Base-by-base conservation (phyloP, 2,888 invertebrate genomes). In the Liodrosophila aerea region DNA sequence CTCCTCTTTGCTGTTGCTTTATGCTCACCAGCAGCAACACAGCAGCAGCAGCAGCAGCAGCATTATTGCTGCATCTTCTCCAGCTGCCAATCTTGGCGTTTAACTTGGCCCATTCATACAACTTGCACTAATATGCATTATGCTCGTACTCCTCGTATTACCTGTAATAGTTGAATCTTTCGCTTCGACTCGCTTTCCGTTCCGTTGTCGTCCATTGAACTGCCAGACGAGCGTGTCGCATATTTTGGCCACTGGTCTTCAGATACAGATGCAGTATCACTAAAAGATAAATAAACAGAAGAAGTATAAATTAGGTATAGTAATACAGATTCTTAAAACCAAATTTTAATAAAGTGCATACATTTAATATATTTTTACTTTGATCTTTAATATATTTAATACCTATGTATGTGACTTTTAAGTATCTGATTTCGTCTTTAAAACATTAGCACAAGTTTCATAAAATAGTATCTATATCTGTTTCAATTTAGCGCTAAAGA, bases 1-100 rank as follows among this genome's bases (percentile, higher is more conserved):
- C 78, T 78, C 78, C 78, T 68, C 83, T 78, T 78, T 80, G 78
- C 80, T 78, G 78, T 78, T 73, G 77, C 46, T 65, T 45, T 64
- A 59, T 64, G 61, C 58, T 53, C 46, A n/a, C 27, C 43, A 29
- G 51, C 60, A 49, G 13, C 33, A 41, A 16, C 39, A 50, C 16
- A 37, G 39, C 53, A 46, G n/a, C 53, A 45, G 2, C 50, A 45
- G 34, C 41, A 16, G 31, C 51, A 43, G 16, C 50, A 44, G 9
- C 49, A 33, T 64, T 44, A 41, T 46, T 39, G 59, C 53, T 31
- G 22, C 40, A 33, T 16, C 58, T 58, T 16, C 52, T 16, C 30
- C 50, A 47, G 39, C 63, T 72, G 58, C 41, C 73, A 61, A 60
- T 61, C 59, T 67, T 46, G 53, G 18, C 66, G 62, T 63, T 66